Evolutionary conservation across 2,797 vertebrate species (phyloP).

Genomic region (Brachyalestes nurse): DNA sequence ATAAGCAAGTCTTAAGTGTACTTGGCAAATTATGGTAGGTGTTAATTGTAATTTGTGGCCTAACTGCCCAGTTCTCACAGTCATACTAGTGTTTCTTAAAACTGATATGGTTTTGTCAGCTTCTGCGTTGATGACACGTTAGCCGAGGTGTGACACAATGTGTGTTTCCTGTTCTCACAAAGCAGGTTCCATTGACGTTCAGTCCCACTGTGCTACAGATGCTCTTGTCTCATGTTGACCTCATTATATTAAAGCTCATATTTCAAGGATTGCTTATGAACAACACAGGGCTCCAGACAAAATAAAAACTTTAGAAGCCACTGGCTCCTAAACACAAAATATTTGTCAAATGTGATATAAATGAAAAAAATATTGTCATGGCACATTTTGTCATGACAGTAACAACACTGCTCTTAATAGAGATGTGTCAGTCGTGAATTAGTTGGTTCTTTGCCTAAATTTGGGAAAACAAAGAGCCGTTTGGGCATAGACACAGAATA

Average conservation of each 20-base stretch:
- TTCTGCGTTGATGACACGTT: slow-evolving; percentile 11
- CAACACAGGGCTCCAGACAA: no score
- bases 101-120: slow-evolving; percentile 21
- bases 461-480: no score
- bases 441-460: no score
- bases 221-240: slow-evolving; percentile 18
- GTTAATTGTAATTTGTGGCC: neutral
- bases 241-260: slow-evolving; percentile 24
- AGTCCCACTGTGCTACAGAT: neutral
- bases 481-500: no score
- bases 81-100: neutral
- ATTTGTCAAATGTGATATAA: no score
- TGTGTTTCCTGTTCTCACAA: slow-evolving; percentile 37
- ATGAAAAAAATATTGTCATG: no score
- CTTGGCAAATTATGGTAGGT: neutral
- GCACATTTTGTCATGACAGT: no score
- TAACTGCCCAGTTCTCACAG: neutral
- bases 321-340: no score
- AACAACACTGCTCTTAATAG: no score
- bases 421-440: no score
- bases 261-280: slow-evolving; percentile 30
- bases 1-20: neutral
- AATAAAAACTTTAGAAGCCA: no score
- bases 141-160: slow-evolving; percentile 9
- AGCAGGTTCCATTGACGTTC: slow-evolving; percentile 3